Conservation (phyloP, 2,113 vertebrate genomes). For the Callithrix jacchus region DNA sequence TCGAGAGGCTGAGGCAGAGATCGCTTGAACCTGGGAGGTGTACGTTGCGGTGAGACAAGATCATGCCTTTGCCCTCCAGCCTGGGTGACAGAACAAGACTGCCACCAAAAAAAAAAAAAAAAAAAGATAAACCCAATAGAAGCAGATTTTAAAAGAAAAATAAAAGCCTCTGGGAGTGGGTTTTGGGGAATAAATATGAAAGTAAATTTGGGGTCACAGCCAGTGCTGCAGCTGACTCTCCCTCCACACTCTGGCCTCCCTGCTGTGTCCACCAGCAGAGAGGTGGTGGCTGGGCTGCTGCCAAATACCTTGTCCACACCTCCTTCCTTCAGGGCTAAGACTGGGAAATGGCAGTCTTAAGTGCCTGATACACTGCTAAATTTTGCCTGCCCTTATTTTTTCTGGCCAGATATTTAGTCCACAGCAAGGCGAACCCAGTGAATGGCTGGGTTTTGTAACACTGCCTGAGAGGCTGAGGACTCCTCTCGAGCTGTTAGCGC, state of each 20-base stretch:
- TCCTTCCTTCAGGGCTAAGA: no score
- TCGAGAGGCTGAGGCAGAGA: no score
- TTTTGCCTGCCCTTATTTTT: neutral
- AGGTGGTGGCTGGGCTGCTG: no score
- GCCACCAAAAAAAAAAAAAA: neutral
- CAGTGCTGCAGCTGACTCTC: neutral
- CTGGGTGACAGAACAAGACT: no score
- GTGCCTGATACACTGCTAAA: neutral
- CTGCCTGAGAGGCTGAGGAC: neutral
- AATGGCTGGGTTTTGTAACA: neutral
- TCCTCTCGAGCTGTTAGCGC: neutral
- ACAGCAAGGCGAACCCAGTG: neutral
- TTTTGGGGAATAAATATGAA: neutral
- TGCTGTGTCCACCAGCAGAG: neutral
- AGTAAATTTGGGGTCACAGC: neutral
- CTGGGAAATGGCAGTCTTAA: neutral
- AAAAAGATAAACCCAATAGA: neutral
- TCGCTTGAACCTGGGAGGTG: no score
- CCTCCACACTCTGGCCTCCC: no score
- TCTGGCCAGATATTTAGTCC: neutral
- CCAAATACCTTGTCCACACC: neutral
- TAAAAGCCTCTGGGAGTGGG: neutral
- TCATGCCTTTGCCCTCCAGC: no score
- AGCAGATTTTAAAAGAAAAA: neutral
- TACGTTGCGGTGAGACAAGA: no score